Evolutionary conservation across 1,140 invertebrate genomes (phyloP).

Genomic region (Bradysia coprophila): DNA sequence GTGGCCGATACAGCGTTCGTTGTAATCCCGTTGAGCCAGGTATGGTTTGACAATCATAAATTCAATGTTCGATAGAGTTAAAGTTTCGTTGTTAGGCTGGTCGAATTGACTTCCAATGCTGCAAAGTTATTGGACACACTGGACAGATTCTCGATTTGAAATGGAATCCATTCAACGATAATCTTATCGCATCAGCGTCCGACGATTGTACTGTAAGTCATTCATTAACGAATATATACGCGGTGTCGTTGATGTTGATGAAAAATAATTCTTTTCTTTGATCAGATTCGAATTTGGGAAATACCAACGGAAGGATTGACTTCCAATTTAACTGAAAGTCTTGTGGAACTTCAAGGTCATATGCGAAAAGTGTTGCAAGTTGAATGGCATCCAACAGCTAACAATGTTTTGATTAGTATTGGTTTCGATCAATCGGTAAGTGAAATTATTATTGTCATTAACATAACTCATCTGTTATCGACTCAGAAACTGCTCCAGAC

Average conservation of each 20-base stretch:
- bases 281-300: conserved; percentile 48
- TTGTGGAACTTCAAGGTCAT: conserved; percentile 74
- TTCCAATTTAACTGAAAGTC: conserved; percentile 62
- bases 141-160: conserved; percentile 72
- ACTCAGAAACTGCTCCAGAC: too few species aligned
- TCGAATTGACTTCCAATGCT: conserved; percentile 54
- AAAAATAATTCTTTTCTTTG: too few species aligned
- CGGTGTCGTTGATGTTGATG: too few species aligned
- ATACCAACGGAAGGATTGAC: conserved; percentile 77
- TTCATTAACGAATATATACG: neutral
- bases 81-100: too few species aligned
- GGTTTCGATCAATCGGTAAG: conserved; percentile 67
- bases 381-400: conserved; percentile 89
- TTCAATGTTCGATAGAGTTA: too few species aligned
- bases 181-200: conserved; percentile 86
- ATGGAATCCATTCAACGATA: conserved; percentile 88
- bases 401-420: conserved; percentile 76
- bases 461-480: too few species aligned
- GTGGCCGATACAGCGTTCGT: conserved; percentile 89
- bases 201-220: conserved; percentile 74
- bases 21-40: conserved; percentile 59
- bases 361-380: conserved; percentile 72
- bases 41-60: too few species aligned
- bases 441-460: conserved; percentile 3
- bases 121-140: conserved; percentile 60